A percentile compares a stretch with the other conserved stretches of the same genome.
These are phyloP conservation scores for Clarias gariepinus DNA, from an alignment of 2,113 vertebrate species.

Conservation along the genomic window DNA sequence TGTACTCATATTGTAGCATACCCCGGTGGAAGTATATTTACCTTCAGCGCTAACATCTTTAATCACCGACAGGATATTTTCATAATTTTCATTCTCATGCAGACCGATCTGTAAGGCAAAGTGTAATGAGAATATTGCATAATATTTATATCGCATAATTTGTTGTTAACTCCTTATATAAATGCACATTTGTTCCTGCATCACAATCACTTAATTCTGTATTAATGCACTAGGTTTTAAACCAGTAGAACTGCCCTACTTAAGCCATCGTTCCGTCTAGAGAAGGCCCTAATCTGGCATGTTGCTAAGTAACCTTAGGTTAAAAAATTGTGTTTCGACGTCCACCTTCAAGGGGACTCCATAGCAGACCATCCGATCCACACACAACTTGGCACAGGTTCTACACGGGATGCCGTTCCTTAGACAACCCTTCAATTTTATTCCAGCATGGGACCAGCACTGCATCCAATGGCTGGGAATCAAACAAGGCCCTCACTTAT, in stretches of 20 bases:
- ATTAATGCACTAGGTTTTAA: background rate
- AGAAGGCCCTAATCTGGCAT: background rate
- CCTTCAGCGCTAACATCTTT: slow-evolving; percentile 59
- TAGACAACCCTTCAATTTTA: too few relatives aligned
- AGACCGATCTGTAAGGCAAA: slow-evolving; percentile 58
- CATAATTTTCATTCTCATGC: slow-evolving; percentile 65
- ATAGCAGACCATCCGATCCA: too few relatives aligned
- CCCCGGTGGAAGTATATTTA: slow-evolving; percentile 23
- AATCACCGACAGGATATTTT: slow-evolving; percentile 60
- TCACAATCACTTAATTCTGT: background rate
- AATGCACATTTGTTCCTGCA: background rate
- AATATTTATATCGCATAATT: background rate
- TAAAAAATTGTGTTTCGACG: background rate
- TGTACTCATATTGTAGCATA: background rate
- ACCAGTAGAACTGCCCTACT: background rate
- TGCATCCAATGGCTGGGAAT: too few relatives aligned
- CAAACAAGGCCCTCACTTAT: too few relatives aligned
- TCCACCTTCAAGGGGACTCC: too few relatives aligned
- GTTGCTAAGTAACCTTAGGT: background rate
- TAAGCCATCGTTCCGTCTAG: background rate
- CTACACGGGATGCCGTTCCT: too few relatives aligned
- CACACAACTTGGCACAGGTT: too few relatives aligned
- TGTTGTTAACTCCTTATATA: background rate
- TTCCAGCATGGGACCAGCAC: too few relatives aligned
- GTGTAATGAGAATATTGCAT: background rate